Evolutionary conservation across 1,140 invertebrate species (phyloP).

Genomic region (Grapholita molesta): DNA sequence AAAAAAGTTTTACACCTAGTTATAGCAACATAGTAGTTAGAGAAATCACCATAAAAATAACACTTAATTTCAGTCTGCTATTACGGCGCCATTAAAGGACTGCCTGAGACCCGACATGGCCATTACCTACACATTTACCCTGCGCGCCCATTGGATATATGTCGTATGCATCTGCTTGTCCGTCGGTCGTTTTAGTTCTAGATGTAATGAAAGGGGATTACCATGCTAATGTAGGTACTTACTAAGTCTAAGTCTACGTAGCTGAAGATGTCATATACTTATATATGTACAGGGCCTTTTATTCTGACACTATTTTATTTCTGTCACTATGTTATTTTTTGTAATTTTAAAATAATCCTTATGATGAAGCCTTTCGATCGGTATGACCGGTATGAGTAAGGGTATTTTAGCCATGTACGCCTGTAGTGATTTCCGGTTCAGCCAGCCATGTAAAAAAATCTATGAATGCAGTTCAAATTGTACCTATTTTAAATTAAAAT

Average conservation of each 20-base stretch:
- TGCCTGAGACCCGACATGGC: constrained; percentile 54
- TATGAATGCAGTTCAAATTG: too few species aligned
- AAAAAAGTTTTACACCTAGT: constrained; percentile 69
- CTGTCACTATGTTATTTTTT: too few species aligned
- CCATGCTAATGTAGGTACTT: neutral
- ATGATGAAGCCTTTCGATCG: too few species aligned
- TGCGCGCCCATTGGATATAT: constrained; percentile 45
- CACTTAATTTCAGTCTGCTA: constrained; percentile 76
- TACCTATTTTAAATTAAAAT: too few species aligned
- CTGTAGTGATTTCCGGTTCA: too few species aligned
- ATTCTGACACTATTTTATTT: too few species aligned
- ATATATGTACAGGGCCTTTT: too few species aligned
- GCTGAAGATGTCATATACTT: neutral
- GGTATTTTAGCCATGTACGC: too few species aligned
- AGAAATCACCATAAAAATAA: constrained; percentile 78
- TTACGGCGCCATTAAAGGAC: constrained; percentile 72
- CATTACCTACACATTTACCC: constrained; percentile 54
- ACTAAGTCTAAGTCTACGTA: neutral
- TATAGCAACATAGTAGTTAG: constrained; percentile 75
- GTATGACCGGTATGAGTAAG: too few species aligned
- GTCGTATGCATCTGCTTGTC: constrained; percentile 15
- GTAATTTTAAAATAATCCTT: too few species aligned
- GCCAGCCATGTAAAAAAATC: too few species aligned
- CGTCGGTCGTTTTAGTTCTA: neutral
- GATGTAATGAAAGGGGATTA: neutral